Percentiles rank a stretch among this genome's conserved stretches.
Evolutionary conservation across 2,888 invertebrate genomes (phyloP).

Genomic region (Nesidiocoris tenuis): DNA sequence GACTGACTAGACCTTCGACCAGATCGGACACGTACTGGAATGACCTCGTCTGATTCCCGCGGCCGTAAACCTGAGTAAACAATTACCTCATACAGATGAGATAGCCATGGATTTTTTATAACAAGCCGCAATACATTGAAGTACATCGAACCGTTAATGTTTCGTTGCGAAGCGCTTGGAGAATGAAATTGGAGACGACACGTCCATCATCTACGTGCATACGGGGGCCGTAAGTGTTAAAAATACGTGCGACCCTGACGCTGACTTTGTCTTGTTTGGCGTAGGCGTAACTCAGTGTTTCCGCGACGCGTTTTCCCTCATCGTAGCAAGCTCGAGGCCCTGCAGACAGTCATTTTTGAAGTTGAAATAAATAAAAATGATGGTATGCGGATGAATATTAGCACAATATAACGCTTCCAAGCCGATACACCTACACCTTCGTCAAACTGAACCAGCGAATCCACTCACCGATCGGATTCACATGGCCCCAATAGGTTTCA

Average conservation of each 20-base stretch:
- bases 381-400: not conserved
- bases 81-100: too few species aligned
- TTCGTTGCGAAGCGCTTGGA: conserved; percentile 92
- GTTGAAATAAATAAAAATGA: conserved; percentile 21
- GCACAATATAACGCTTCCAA: not conserved
- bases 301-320: conserved; percentile 98
- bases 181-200: conserved; percentile 97
- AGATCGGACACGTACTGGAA: conserved; percentile 98
- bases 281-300: conserved; percentile 94
- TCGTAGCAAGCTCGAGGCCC: conserved; percentile 97
- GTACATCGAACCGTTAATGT: conserved; percentile 85
- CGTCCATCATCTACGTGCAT: conserved; percentile 99
- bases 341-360: conserved; percentile 53
- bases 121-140: not conserved
- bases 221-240: conserved; percentile 97
- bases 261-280: conserved; percentile 94
- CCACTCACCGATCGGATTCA: conserved; percentile 90
- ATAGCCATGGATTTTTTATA: not conserved
- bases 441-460: not conserved
- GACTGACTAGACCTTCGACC: conserved; percentile 85
- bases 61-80: conserved; percentile 68
- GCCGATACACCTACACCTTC: too few species aligned
- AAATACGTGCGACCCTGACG: conserved; percentile 95
- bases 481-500: conserved; percentile 98
- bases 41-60: conserved; percentile 88